Conservation (phyloP, 1,140 invertebrate species). For the Tribolium madens region DNA sequence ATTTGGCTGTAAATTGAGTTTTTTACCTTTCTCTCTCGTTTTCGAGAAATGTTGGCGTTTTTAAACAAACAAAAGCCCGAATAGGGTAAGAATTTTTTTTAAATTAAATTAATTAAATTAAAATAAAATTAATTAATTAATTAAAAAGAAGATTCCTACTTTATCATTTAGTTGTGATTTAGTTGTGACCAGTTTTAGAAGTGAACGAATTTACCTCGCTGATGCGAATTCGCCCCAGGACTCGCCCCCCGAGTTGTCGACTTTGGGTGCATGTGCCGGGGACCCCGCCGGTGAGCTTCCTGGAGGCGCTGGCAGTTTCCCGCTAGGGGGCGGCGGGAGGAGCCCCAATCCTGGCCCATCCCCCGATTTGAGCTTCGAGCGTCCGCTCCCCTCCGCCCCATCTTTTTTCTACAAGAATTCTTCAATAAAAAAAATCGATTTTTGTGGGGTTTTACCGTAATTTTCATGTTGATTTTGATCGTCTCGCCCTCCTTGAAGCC, state of each 20-base stretch:
- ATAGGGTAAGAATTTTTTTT: too few relatives aligned
- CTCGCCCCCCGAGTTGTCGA: slow-evolving; percentile 67
- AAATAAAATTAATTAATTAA: too few relatives aligned
- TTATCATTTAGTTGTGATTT: too few relatives aligned
- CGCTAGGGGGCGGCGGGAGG: slow-evolving; percentile 86
- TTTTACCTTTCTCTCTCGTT: too few relatives aligned
- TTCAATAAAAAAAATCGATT: neutral
- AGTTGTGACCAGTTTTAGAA: neutral
- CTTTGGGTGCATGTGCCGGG: slow-evolving; percentile 67
- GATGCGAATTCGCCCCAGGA: slow-evolving; percentile 86
- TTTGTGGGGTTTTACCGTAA: too few relatives aligned
- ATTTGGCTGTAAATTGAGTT: too few relatives aligned
- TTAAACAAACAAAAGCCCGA: too few relatives aligned
- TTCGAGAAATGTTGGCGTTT: too few relatives aligned
- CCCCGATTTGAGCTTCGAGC: slow-evolving; percentile 64
- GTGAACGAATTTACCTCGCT: slow-evolving; percentile 68
- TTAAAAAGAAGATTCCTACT: too few relatives aligned
- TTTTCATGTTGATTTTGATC: slow-evolving; percentile 98
- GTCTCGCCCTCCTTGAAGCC: slow-evolving; percentile 99
- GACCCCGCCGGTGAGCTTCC: slow-evolving; percentile 72
- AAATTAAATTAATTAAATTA: too few relatives aligned
- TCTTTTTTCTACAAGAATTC: slow-evolving; percentile 83
- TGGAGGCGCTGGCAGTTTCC: slow-evolving; percentile 78
- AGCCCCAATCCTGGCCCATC: slow-evolving; percentile 69
- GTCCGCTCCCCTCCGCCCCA: slow-evolving; percentile 72